A percentile compares a stretch with the other conserved stretches of the same genome.
These are phyloP conservation scores for Sarcoramphus papa DNA, from an alignment of 2,797 vertebrate genomes.

Conservation along the genomic window DNA sequence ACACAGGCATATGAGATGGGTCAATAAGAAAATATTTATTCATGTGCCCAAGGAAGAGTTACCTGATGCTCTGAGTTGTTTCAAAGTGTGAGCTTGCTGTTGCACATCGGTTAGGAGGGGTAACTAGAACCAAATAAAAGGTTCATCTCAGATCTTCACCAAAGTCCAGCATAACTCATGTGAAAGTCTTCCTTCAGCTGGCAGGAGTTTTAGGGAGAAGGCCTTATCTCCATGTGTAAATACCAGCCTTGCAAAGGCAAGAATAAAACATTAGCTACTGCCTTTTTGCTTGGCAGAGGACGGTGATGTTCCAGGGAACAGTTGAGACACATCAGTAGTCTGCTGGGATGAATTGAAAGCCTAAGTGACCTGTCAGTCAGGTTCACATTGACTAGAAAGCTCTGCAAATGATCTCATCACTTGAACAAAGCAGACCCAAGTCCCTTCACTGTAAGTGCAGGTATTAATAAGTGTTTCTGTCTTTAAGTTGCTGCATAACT, in stretches of 20 bases:
- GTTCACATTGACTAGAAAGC: slow-evolving; percentile 6
- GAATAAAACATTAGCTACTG: background rate
- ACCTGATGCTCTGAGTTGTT: background rate
- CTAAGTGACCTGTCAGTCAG: slow-evolving; percentile 35
- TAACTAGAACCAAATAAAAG: background rate
- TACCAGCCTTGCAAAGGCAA: background rate
- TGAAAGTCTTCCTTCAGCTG: background rate
- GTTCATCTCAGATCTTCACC: background rate
- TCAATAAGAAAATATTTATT: background rate
- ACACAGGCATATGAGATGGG: background rate
- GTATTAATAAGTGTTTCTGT: slow-evolving; percentile 4
- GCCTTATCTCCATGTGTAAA: background rate
- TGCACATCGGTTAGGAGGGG: background rate
- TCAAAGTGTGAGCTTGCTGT: background rate
- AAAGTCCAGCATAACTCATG: background rate
- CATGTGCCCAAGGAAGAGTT: background rate
- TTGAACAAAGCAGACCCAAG: background rate
- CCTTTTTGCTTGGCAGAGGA: background rate
- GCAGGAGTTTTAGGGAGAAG: background rate
- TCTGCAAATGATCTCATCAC: slow-evolving; percentile 17
- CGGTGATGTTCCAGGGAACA: background rate
- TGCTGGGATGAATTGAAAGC: slow-evolving; percentile 6
- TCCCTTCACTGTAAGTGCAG: background rate
- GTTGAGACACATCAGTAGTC: background rate
- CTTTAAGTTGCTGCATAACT: slow-evolving; percentile 32